phyloP scores from a whole-genome alignment of 2,797 vertebrate genomes.

The Pygocentrus nattereri region DNA sequence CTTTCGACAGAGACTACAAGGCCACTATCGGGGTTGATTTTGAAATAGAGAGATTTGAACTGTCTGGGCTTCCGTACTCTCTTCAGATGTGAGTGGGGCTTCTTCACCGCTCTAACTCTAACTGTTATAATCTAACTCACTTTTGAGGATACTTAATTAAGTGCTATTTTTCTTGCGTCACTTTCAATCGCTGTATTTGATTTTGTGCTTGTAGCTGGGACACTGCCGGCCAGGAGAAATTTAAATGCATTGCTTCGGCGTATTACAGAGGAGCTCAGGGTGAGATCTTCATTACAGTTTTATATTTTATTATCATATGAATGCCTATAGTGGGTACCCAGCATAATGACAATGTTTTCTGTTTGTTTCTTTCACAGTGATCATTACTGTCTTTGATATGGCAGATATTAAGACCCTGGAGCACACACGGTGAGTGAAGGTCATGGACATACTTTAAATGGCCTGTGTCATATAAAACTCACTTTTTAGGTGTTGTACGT shows the following conservation, averaged over 20 bases:
- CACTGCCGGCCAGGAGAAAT: slow-evolving; percentile 95
- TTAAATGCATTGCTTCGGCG: slow-evolving; percentile 92
- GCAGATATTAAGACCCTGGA: slow-evolving; percentile 87
- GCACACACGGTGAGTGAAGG: slow-evolving; percentile 83
- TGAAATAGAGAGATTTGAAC: slow-evolving; percentile 91
- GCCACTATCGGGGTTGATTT: slow-evolving; percentile 95
- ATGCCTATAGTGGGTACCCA: background rate
- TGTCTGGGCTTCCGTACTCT: slow-evolving; percentile 85
- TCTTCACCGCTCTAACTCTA: too few relatives aligned
- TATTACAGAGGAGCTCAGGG: slow-evolving; percentile 93
- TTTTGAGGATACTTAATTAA: too few relatives aligned
- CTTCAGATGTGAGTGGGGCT: slow-evolving; percentile 88
- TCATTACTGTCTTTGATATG: slow-evolving; percentile 91
- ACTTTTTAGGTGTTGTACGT: too few relatives aligned
- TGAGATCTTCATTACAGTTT: slow-evolving; percentile 61
- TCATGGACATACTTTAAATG: background rate
- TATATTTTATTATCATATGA: too few relatives aligned
- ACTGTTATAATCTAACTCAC: background rate
- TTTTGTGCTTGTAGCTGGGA: slow-evolving; percentile 85
- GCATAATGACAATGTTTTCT: background rate
- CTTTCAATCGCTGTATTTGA: background rate
- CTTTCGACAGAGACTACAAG: slow-evolving; percentile 91
- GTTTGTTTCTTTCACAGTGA: slow-evolving; percentile 76
- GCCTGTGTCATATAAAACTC: background rate
- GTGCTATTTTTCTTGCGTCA: too few relatives aligned